Conservation (phyloP, 1,140 invertebrate genomes). For the Aphelenchoides fujianensis region DNA sequence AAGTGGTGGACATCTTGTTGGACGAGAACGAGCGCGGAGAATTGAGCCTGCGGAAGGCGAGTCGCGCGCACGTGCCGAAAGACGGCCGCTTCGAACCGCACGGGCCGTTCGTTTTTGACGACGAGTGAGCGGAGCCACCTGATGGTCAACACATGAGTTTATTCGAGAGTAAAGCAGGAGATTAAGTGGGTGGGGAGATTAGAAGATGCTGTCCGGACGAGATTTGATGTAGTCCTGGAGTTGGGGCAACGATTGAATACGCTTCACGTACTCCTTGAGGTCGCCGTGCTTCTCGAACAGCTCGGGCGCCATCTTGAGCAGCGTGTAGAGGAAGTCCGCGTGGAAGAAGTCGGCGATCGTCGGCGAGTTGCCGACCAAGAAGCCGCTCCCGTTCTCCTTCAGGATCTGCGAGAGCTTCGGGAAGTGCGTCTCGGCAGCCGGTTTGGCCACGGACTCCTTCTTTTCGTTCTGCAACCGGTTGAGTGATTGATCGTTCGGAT, state of each 20-base stretch:
- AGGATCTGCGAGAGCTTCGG: neutral
- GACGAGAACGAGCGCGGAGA: too few relatives aligned
- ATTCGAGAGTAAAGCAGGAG: too few relatives aligned
- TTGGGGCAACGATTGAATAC: neutral
- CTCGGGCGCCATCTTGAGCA: conserved; percentile 1
- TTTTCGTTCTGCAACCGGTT: neutral
- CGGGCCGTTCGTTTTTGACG: too few relatives aligned
- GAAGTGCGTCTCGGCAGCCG: neutral
- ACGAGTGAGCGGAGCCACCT: too few relatives aligned
- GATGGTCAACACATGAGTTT: too few relatives aligned
- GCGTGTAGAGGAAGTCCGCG: neutral
- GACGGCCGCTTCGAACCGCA: too few relatives aligned
- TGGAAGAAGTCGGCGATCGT: conserved; percentile 10
- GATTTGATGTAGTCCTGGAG: neutral
- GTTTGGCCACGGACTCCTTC: neutral
- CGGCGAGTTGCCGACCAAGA: neutral
- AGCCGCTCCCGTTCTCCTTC: conserved; percentile 2
- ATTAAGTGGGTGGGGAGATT: too few relatives aligned
- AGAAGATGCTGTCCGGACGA: neutral
- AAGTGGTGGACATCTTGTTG: neutral
- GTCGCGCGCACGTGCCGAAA: too few relatives aligned
- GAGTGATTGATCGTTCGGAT: neutral
- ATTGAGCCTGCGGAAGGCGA: too few relatives aligned
- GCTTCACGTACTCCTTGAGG: neutral
- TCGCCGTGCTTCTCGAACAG: neutral